Conservation (phyloP, 2,888 invertebrate species). For the Brenthis ino region DNA sequence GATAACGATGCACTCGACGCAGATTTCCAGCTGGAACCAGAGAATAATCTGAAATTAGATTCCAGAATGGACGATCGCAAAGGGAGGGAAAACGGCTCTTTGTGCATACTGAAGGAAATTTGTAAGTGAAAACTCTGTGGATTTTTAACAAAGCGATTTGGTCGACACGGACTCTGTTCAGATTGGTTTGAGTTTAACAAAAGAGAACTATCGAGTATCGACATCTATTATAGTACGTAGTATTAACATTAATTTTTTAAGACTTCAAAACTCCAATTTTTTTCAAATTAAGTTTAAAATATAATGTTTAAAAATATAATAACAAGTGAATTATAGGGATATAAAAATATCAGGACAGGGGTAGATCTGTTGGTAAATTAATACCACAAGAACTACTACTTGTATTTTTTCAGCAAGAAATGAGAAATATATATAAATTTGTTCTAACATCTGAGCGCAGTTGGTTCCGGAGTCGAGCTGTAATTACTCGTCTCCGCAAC, state of each 20-base stretch:
- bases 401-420: neutral
- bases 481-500: slow-evolving; percentile 1
- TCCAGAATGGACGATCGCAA: slow-evolving; percentile 2
- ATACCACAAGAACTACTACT: no score
- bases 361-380: no score
- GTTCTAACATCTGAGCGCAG: neutral
- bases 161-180: neutral
- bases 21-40: slow-evolving; percentile 3
- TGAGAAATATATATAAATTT: neutral
- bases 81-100: slow-evolving; percentile 2
- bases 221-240: no score
- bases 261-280: no score
- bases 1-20: slow-evolving; percentile 3
- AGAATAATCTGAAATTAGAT: slow-evolving; percentile 15
- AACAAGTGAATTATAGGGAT: no score
- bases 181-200: neutral
- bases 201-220: neutral
- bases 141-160: neutral
- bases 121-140: slow-evolving; percentile 7
- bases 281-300: no score
- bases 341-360: neutral
- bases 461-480: neutral
- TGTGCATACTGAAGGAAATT: neutral
- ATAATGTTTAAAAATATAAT: no score
- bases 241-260: no score